phyloP scores from a whole-genome alignment of 2,113 vertebrate genomes.

The Lepus americanus region DNA sequence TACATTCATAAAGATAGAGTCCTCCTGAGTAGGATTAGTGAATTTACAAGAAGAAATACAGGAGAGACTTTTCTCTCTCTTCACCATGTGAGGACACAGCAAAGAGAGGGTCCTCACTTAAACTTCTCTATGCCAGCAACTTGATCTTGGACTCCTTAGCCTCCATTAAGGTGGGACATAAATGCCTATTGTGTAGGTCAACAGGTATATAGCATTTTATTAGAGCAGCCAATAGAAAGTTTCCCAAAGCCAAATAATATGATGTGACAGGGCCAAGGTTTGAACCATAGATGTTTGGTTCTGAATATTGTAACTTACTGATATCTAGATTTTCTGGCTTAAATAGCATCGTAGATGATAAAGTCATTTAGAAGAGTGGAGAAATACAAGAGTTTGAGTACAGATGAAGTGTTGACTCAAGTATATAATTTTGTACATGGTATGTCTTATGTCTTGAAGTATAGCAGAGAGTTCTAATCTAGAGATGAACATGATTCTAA shows the following conservation, averaged over 20 bases:
- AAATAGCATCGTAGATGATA: background rate
- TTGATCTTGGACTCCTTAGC: background rate
- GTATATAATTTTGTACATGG: background rate
- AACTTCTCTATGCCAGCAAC: background rate
- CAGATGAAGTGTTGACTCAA: background rate
- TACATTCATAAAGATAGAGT: background rate
- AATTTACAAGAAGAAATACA: background rate
- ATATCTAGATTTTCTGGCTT: background rate
- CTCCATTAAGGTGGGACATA: background rate
- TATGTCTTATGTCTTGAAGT: background rate
- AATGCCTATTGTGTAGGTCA: background rate
- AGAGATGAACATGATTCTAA: background rate
- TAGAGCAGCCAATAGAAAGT: background rate
- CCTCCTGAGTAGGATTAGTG: background rate
- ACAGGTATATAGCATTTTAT: background rate
- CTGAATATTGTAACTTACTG: background rate
- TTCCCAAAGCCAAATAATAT: background rate
- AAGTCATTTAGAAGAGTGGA: background rate
- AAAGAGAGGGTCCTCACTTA: background rate
- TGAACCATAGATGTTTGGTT: background rate
- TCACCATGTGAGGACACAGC: background rate
- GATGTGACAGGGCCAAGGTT: background rate
- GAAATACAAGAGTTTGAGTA: background rate
- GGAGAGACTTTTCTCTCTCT: background rate
- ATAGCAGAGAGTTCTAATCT: background rate